Base-by-base conservation (phyloP, 2,888 invertebrate species). In the Strigamia transsilvanica region DNA sequence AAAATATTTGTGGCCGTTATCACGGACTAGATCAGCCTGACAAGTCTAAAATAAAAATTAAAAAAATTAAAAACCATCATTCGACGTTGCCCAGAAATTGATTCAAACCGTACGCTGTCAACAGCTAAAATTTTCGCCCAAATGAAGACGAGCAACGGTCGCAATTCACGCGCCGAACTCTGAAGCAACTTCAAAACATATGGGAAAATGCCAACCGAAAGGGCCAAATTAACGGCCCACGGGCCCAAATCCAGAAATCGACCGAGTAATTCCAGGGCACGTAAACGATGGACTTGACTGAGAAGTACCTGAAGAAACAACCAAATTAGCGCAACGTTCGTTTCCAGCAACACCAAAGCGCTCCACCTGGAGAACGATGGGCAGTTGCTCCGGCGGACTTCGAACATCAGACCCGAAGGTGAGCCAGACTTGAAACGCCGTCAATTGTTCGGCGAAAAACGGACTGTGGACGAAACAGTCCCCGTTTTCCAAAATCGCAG, bases 101-200 rank as follows among this genome's bases (percentile, higher is more conserved):
- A 61, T 61, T 18, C 9, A 61, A 77, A 15, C 5, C 92, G 91
- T 87, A 95, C 96, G 87, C 93, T 94, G 88, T 99, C 99, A 6
- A 98, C 97, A 41, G 98, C 97, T 83, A 99, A 90, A 86, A 99
- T 98, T 90, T 98, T 98, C 21, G 99, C 98, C 99, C 99, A 99
- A 85, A 99, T 98, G 88, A 98, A 98, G 77, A 99, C 97, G 85
- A 99, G 91, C 83, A 97, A 91, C 9, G 97, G 95, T 83, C 98
- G 91, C 85, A 99, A 90, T 88, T 99, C 99, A 85, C 93, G 92
- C 3, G 97, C 97, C 84, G 94, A 94, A 85, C 97, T 97, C 89
- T 99, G 99, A 85, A 99, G 90, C 85, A 99, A 90, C 89, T 98
- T 98, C 82, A 99, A 91, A 86, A 99, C 98, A 89, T 99, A 99